Evolutionary conservation across 2,888 invertebrate species (phyloP).

Genomic region (Arge pagana): DNA sequence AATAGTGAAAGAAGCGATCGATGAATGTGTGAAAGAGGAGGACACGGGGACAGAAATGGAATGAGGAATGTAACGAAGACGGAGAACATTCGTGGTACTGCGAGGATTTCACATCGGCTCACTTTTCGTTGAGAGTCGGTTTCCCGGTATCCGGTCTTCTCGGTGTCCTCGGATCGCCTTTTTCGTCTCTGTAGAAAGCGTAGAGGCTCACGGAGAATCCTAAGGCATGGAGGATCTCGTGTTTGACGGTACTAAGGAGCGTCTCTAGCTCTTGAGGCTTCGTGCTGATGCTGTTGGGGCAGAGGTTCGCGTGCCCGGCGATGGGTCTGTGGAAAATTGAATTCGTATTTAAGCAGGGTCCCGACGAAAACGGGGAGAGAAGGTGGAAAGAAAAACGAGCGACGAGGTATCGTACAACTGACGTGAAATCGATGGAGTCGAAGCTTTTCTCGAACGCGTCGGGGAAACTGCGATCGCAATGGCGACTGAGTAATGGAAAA

Average conservation of each 20-base stretch:
- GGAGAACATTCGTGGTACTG: background rate
- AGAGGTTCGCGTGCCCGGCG: conserved; percentile 98
- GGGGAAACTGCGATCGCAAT: background rate
- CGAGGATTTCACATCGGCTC: conserved; percentile 51
- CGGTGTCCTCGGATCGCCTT: conserved; percentile 86
- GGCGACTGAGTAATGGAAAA: too few species aligned
- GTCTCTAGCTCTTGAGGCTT: conserved; percentile 90
- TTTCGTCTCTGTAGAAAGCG: conserved; percentile 91
- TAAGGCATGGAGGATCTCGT: conserved; percentile 96
- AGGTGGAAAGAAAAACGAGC: conserved; percentile 14
- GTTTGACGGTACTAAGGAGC: conserved; percentile 93
- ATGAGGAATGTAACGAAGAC: too few species aligned
- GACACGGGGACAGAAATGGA: too few species aligned
- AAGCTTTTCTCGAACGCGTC: too few species aligned
- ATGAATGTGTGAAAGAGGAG: too few species aligned
- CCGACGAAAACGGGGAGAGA: conserved; percentile 3
- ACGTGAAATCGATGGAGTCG: too few species aligned
- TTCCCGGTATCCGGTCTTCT: conserved; percentile 83
- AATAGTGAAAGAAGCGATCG: too few species aligned
- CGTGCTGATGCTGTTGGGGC: conserved; percentile 91
- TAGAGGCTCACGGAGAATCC: conserved; percentile 97
- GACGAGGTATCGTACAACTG: background rate
- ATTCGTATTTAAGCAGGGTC: conserved; percentile 7
- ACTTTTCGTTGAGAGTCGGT: conserved; percentile 87
- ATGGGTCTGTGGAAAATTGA: conserved; percentile 74